These are phyloP conservation scores for Sinodicranocentrus sp. DNA, from an alignment of 2,888 invertebrate species.

Conservation along the genomic window DNA sequence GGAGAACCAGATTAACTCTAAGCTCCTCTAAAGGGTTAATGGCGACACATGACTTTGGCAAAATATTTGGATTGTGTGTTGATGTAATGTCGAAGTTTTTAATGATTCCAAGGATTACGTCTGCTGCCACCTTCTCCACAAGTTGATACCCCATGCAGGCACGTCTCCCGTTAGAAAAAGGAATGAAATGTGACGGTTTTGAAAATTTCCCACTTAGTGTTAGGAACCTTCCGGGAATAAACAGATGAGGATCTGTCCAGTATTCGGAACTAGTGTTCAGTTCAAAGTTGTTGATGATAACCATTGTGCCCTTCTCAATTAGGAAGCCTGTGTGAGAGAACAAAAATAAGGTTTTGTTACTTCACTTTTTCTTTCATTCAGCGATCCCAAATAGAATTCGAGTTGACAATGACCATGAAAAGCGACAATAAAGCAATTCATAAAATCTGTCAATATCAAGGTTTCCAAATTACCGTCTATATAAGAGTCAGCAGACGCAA, in stretches of 20 bases:
- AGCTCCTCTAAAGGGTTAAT: constrained; percentile 73
- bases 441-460: constrained; percentile 65
- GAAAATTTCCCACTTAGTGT: constrained; percentile 80
- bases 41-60: constrained; percentile 75
- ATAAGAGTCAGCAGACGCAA: constrained; percentile 87
- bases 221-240: constrained; percentile 88
- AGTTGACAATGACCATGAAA: constrained; percentile 65
- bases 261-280: constrained; percentile 86
- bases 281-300: constrained; percentile 91
- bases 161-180: constrained; percentile 91
- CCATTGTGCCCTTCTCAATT: constrained; percentile 87
- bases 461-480: constrained; percentile 82
- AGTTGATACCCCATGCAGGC: constrained; percentile 91
- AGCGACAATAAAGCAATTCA: constrained; percentile 49
- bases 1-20: constrained; percentile 69
- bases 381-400: background rate
- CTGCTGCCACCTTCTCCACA: constrained; percentile 84
- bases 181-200: constrained; percentile 87
- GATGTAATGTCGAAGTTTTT: constrained; percentile 70
- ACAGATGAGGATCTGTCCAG: constrained; percentile 86
- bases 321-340: constrained; percentile 82
- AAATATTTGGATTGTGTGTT: constrained; percentile 58
- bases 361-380: constrained; percentile 53
- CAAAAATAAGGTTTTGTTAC: constrained; percentile 47
- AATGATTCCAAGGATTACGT: constrained; percentile 69